phyloP scores from a whole-genome alignment of 2,888 invertebrate genomes.

The Lithophane ornitopus region DNA sequence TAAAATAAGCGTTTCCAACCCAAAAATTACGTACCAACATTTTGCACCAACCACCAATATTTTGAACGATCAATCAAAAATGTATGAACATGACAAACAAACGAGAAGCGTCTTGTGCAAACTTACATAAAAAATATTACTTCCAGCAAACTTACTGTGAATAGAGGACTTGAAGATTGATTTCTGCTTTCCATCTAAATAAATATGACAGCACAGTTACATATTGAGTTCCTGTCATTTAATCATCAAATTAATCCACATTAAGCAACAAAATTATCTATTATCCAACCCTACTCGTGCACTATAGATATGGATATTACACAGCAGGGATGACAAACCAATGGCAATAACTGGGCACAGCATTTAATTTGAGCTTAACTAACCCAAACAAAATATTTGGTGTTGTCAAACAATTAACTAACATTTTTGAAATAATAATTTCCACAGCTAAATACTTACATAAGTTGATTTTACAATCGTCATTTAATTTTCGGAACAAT shows the following conservation, averaged over 20 bases:
- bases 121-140: constrained; percentile 50
- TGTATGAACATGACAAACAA: constrained; percentile 27
- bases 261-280: constrained; percentile 17
- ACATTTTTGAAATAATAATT: neutral
- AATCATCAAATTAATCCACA: neutral
- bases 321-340: constrained; percentile 18
- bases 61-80: constrained; percentile 28
- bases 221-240: neutral
- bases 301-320: constrained; percentile 33
- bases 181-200: constrained; percentile 17
- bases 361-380: neutral
- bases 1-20: too few relatives aligned
- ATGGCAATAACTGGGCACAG: neutral
- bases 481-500: neutral
- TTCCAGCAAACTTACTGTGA: constrained; percentile 36
- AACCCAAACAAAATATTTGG: neutral
- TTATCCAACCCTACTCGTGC: constrained; percentile 3
- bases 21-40: too few relatives aligned
- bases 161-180: constrained; percentile 37
- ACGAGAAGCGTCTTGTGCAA: constrained; percentile 28
- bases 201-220: constrained; percentile 12
- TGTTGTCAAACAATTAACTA: neutral
- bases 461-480: neutral
- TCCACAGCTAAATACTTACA: neutral
- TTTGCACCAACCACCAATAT: neutral